These are phyloP conservation scores for Elgaria multicarinata DNA, from an alignment of 2,113 vertebrate species.

Conservation along the genomic window DNA sequence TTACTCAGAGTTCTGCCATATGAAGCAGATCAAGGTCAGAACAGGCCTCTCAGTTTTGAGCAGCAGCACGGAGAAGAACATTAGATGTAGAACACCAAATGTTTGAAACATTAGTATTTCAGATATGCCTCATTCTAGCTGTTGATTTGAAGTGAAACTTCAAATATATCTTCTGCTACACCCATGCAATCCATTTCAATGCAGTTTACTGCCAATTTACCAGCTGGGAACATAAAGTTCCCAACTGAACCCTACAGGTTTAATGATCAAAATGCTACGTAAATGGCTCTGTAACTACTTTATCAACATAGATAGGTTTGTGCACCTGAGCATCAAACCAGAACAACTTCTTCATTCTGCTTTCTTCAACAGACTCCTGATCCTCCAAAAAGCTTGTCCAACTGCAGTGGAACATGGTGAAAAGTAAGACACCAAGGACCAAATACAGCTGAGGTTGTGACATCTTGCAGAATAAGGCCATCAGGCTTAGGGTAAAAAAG, in stretches of 20 bases:
- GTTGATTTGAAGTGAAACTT: neutral
- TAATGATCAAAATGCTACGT: neutral
- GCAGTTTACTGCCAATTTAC: neutral
- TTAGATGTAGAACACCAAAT: neutral
- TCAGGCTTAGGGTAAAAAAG: neutral
- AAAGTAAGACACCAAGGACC: neutral
- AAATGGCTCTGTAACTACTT: neutral
- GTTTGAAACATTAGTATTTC: neutral
- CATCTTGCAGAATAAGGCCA: neutral
- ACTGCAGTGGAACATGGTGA: neutral
- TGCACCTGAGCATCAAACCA: neutral
- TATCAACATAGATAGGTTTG: constrained; percentile 22
- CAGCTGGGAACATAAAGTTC: constrained; percentile 4
- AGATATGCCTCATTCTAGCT: neutral
- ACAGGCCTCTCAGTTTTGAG: neutral
- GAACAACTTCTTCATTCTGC: neutral
- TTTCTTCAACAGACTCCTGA: neutral
- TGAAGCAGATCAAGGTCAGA: neutral
- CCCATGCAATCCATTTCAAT: neutral
- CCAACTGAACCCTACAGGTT: neutral
- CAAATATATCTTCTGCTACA: neutral
- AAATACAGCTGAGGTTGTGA: neutral
- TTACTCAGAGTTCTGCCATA: neutral
- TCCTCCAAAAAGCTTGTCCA: neutral
- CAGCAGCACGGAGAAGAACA: neutral